Evolutionary conservation across 2,888 invertebrate species (phyloP).

Genomic region (Bursaphelenchus okinawaensis): DNA sequence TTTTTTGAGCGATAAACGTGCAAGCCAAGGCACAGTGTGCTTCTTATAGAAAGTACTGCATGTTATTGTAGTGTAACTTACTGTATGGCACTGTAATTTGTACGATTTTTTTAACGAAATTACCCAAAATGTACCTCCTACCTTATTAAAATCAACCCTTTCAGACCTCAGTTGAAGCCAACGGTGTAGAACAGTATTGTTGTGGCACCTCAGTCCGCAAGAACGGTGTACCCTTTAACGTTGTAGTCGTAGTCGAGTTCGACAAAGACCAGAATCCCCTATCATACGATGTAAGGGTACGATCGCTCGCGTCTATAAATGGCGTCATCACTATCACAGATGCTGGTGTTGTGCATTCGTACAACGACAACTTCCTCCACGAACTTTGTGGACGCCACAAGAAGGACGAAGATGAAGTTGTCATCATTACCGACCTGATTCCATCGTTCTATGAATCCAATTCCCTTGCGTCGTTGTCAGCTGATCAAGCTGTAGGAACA

Average conservation of each 20-base stretch:
- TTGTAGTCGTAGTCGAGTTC: constrained; percentile 24
- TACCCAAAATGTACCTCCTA: too few relatives aligned
- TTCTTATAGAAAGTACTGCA: too few relatives aligned
- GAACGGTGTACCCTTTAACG: constrained; percentile 32
- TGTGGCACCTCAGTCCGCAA: constrained; percentile 23
- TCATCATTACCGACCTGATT: constrained; percentile 30
- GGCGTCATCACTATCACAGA: constrained; percentile 34
- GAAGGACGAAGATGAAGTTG: constrained; percentile 2
- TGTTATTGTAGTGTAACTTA: too few relatives aligned
- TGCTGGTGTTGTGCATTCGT: constrained; percentile 28
- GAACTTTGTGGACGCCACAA: constrained; percentile 22
- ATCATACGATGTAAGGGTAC: constrained; percentile 28
- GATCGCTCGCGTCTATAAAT: constrained; percentile 32
- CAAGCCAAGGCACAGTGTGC: too few relatives aligned
- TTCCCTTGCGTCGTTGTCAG: constrained; percentile 3
- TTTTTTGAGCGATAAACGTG: too few relatives aligned
- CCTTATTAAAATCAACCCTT: too few relatives aligned
- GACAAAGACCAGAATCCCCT: constrained; percentile 23
- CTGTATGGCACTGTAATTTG: too few relatives aligned
- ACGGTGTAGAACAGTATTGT: constrained; percentile 17
- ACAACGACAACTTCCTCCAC: constrained; percentile 34
- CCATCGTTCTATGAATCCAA: constrained; percentile 28
- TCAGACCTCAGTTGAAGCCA: constrained; percentile 16
- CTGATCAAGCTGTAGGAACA: constrained; percentile 1
- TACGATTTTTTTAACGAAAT: too few relatives aligned